phyloP scores from a whole-genome alignment of 2,113 vertebrate genomes.

The Otocyon megalotis region DNA sequence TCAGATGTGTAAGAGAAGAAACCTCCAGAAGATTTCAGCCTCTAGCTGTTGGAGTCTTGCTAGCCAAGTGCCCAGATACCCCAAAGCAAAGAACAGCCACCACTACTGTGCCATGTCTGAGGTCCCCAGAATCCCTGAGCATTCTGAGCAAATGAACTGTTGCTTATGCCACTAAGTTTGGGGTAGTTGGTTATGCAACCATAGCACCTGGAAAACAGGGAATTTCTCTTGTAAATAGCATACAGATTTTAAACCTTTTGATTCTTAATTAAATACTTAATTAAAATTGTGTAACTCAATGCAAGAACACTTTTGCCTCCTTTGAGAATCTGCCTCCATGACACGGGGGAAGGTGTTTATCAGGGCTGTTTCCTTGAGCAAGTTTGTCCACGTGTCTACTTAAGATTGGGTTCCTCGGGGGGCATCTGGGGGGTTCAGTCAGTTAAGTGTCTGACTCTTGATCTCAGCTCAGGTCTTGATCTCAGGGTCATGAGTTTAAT shows the following conservation, averaged over 20 bases:
- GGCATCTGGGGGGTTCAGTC: neutral
- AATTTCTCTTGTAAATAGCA: neutral
- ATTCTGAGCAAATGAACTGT: neutral
- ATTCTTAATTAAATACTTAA: neutral
- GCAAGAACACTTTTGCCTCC: neutral
- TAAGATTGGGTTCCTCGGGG: neutral
- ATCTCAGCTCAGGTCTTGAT: neutral
- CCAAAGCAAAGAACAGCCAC: neutral
- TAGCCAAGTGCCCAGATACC: neutral
- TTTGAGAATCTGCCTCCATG: neutral
- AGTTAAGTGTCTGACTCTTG: neutral
- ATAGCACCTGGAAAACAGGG: neutral
- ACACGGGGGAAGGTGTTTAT: neutral
- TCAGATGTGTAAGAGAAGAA: neutral
- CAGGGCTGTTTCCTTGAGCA: neutral
- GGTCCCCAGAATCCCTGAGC: neutral
- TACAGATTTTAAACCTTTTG: neutral
- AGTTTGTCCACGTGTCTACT: neutral
- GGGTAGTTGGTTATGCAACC: neutral
- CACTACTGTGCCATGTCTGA: neutral
- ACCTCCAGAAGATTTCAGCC: neutral
- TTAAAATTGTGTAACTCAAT: conserved; percentile 13
- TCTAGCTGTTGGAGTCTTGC: neutral
- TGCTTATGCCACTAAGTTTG: neutral
- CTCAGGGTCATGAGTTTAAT: neutral